Percentiles rank a stretch among this genome's conserved stretches.
These are phyloP conservation scores for Parazoanthus swiftii DNA, from an alignment of 92 coral and sea anemone species.

Conservation along the genomic window DNA sequence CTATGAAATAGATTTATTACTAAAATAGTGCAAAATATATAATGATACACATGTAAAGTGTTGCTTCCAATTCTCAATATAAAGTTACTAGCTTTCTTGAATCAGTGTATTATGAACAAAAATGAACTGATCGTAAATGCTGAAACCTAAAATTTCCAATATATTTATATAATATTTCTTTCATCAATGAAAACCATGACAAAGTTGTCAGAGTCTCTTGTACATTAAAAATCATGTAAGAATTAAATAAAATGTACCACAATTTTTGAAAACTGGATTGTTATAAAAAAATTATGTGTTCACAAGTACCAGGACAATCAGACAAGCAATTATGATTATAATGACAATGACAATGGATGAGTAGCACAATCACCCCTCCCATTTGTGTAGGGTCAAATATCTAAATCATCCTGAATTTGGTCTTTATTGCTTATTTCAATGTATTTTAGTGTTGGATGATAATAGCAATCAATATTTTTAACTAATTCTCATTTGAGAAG, in stretches of 20 bases:
- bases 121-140: conserved; percentile 10
- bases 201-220: conserved; percentile 2
- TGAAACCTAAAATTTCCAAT: not conserved
- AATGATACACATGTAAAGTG: conserved; percentile 6
- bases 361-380: too few species aligned
- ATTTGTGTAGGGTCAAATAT: too few species aligned
- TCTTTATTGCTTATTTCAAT: too few species aligned
- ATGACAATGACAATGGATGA: too few species aligned
- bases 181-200: conserved; percentile 5
- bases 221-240: too few species aligned
- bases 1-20: not conserved
- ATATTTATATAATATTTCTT: not conserved
- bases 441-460: too few species aligned
- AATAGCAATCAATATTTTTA: too few species aligned
- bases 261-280: conserved; percentile 2
- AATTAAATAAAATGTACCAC: not conserved
- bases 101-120: not conserved
- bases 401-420: too few species aligned
- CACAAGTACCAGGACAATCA: too few species aligned
- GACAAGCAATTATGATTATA: too few species aligned
- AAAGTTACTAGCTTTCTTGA: not conserved
- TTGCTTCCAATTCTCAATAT: conserved; percentile 17
- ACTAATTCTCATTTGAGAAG: too few species aligned
- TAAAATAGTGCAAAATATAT: not conserved
- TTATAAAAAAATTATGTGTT: not conserved